phyloP scores from a whole-genome alignment of 1,140 invertebrate species.

The Drosophila repletoides region DNA sequence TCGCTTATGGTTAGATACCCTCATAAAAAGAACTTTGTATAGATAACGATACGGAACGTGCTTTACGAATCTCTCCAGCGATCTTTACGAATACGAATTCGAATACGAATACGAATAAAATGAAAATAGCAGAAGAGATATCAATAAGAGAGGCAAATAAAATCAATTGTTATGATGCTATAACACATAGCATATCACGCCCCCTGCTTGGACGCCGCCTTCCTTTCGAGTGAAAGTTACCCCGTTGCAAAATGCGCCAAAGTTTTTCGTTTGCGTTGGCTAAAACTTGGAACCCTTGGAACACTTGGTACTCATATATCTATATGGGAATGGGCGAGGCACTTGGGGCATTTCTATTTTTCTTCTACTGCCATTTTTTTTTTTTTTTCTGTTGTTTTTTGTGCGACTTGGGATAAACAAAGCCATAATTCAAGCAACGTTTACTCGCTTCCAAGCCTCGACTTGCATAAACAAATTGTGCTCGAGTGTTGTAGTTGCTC shows the following conservation, averaged over 20 bases:
- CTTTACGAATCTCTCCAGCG: neutral
- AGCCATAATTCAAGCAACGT: constrained; percentile 77
- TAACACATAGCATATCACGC: constrained; percentile 71
- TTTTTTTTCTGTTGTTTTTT: constrained; percentile 22
- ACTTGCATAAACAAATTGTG: constrained; percentile 78
- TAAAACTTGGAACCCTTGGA: constrained; percentile 40
- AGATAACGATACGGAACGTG: constrained; percentile 8
- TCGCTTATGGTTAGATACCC: neutral
- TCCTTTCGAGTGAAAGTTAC: constrained; percentile 4
- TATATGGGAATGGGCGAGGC: neutral
- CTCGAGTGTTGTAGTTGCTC: constrained; percentile 42
- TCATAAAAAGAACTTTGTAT: constrained; percentile 30
- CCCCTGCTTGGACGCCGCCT: constrained; percentile 7
- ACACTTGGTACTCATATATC: neutral
- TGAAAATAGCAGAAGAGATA: constrained; percentile 58
- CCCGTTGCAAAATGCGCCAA: constrained; percentile 45
- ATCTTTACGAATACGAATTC: too few species aligned
- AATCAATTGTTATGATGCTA: constrained; percentile 75
- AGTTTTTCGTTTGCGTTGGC: constrained; percentile 58
- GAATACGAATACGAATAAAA: constrained; percentile 52
- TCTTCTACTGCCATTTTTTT: constrained; percentile 5
- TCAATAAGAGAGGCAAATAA: constrained; percentile 68
- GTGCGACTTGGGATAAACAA: constrained; percentile 74
- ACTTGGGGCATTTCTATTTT: constrained; percentile 45
- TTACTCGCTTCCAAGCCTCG: constrained; percentile 54